These are phyloP conservation scores for Rhopilema esculentum DNA, from an alignment of 30 jellyfish, hydroid and myxozoan genomes.

Conservation along the genomic window DNA sequence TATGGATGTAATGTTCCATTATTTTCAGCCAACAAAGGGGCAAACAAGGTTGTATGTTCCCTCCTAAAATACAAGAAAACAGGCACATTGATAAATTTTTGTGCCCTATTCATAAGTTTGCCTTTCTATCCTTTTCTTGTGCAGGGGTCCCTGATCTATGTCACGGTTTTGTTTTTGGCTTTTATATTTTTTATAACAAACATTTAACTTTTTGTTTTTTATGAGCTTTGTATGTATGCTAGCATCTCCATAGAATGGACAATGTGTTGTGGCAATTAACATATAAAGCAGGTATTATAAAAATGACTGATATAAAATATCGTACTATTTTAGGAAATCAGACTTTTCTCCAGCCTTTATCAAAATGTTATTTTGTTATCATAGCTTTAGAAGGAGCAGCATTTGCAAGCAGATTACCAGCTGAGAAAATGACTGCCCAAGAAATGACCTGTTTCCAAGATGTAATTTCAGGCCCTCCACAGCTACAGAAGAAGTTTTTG, in stretches of 20 bases:
- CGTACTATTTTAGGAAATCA: background rate
- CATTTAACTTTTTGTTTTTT: background rate
- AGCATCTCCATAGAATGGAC: too few species aligned
- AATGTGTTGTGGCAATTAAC: too few species aligned
- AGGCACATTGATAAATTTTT: background rate
- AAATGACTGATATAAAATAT: background rate
- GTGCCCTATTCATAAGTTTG: background rate
- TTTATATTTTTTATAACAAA: background rate
- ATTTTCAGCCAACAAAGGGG: too few species aligned
- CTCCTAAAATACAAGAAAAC: too few species aligned
- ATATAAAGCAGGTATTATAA: background rate
- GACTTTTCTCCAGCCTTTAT: too few species aligned
- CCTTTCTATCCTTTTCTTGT: too few species aligned
- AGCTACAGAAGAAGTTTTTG: constrained; percentile 89
- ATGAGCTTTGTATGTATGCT: too few species aligned
- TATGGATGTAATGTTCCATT: too few species aligned
- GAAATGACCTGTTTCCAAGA: constrained; percentile 93
- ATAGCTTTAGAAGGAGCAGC: constrained; percentile 99
- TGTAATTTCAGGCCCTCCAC: constrained; percentile 81
- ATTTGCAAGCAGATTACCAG: constrained; percentile 96
- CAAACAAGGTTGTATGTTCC: too few species aligned
- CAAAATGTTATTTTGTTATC: too few species aligned
- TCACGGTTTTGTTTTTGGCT: too few species aligned
- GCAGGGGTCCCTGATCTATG: too few species aligned
- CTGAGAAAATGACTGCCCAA: constrained; percentile 98